Evolutionary conservation across 2,888 invertebrate species (phyloP).

Genomic region (Atrina japonica): DNA sequence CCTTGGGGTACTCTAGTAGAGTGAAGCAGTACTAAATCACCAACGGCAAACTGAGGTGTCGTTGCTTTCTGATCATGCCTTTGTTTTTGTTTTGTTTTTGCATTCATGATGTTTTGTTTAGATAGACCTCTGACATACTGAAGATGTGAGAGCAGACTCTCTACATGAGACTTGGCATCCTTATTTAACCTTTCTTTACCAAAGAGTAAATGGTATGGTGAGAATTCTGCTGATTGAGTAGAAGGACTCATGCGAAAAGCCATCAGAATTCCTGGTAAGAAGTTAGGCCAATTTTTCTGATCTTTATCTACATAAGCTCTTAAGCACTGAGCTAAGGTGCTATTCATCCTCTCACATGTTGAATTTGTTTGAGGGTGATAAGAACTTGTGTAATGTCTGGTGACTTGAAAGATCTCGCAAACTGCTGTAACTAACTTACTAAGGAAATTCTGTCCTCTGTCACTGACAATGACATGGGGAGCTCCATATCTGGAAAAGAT

Average conservation of each 20-base stretch:
- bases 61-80: constrained; percentile 35
- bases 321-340: constrained; percentile 46
- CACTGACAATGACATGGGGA: constrained; percentile 44
- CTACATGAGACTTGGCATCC: constrained; percentile 43
- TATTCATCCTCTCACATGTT: constrained; percentile 50
- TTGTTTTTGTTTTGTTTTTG: constrained; percentile 32
- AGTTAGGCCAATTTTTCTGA: constrained; percentile 47
- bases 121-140: constrained; percentile 33
- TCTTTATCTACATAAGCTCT: constrained; percentile 42
- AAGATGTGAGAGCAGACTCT: constrained; percentile 34
- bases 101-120: constrained; percentile 25
- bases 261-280: constrained; percentile 53
- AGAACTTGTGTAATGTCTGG: constrained; percentile 37
- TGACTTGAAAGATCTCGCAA: constrained; percentile 51
- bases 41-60: background rate
- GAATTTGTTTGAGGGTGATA: constrained; percentile 54
- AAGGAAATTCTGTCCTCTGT: constrained; percentile 52
- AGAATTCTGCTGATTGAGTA: constrained; percentile 47
- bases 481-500: constrained; percentile 55
- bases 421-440: constrained; percentile 47
- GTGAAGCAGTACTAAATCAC: background rate
- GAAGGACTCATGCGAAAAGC: constrained; percentile 49
- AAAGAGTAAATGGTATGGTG: constrained; percentile 48
- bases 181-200: constrained; percentile 44
- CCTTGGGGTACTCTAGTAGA: constrained; percentile 4